These are phyloP conservation scores for Engystomops pustulosus DNA, from an alignment of 2,113 vertebrate species.

Conservation along the genomic window DNA sequence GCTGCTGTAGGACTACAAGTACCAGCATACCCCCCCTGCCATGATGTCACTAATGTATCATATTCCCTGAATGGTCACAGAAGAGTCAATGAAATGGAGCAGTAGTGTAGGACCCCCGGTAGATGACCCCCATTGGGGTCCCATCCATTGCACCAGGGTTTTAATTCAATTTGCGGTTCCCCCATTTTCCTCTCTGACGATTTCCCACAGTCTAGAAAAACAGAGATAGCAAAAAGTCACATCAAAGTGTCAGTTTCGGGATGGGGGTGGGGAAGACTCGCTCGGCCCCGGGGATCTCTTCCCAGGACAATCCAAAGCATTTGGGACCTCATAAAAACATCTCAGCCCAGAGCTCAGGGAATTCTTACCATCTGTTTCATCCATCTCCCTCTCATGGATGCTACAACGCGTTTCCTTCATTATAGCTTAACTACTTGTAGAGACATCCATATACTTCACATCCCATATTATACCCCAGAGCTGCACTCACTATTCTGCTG, in stretches of 20 bases:
- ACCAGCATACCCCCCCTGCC: no score
- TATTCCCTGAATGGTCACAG: no score
- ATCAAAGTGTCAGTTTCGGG: constrained; percentile 10
- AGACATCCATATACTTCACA: not conserved
- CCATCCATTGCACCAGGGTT: not conserved
- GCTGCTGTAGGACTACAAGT: no score
- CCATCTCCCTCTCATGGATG: constrained; percentile 17
- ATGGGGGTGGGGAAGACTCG: not conserved
- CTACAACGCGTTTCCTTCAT: not conserved
- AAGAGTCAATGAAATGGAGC: not conserved
- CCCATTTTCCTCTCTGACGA: not conserved
- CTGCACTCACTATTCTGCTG: no score
- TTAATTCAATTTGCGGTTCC: not conserved
- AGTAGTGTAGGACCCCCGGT: no score
- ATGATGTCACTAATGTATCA: no score
- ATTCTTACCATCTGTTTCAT: constrained; percentile 22
- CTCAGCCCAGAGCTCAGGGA: not conserved
- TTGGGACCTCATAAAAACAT: constrained; percentile 45
- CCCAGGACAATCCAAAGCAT: constrained; percentile 29
- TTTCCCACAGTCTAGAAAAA: constrained; percentile 36
- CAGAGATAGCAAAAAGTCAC: constrained; percentile 29
- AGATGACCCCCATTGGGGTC: not conserved
- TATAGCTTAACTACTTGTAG: not conserved
- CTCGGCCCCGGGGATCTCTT: not conserved
- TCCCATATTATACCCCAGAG: no score